These are phyloP conservation scores for Nyctalus aviator DNA, from an alignment of 2,797 vertebrate species.

Conservation along the genomic window DNA sequence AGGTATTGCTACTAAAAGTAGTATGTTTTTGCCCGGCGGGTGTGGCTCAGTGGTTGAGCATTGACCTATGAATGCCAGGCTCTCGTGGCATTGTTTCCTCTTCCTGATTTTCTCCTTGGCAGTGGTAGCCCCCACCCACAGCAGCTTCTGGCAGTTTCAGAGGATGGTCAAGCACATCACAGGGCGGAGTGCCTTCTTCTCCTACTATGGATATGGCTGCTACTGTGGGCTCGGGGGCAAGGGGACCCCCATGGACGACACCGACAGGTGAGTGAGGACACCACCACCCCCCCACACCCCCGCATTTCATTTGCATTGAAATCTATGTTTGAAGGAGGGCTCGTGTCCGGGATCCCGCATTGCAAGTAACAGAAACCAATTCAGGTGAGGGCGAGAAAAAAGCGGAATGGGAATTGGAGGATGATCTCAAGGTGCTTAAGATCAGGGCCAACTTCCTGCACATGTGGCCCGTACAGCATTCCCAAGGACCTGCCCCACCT, in stretches of 20 bases:
- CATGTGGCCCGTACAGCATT: neutral
- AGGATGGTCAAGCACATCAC: slow-evolving; percentile 79
- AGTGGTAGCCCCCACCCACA: slow-evolving; percentile 47
- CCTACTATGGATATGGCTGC: slow-evolving; percentile 84
- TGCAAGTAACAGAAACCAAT: neutral
- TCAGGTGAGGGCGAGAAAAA: neutral
- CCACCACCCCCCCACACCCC: rapidly evolving
- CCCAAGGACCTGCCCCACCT: rapidly evolving
- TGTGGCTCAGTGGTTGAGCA: too few relatives aligned
- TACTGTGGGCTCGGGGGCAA: slow-evolving; percentile 85
- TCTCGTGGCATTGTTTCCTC: rapidly evolving
- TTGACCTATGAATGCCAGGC: too few relatives aligned
- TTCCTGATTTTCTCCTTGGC: neutral
- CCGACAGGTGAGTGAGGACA: slow-evolving; percentile 77
- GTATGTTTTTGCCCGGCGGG: too few relatives aligned
- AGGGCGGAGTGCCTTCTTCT: slow-evolving; percentile 78
- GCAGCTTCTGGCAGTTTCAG: slow-evolving; percentile 83
- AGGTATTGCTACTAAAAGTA: slow-evolving; percentile 39
- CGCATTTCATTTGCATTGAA: rapidly evolving
- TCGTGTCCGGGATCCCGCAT: neutral
- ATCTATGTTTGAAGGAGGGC: too few relatives aligned
- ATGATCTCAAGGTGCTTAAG: neutral
- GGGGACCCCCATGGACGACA: slow-evolving; percentile 81
- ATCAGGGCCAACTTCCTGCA: neutral
- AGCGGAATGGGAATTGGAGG: neutral